Base-by-base conservation (phyloP, 2,113 vertebrate species). In the Okapia johnstoni region DNA sequence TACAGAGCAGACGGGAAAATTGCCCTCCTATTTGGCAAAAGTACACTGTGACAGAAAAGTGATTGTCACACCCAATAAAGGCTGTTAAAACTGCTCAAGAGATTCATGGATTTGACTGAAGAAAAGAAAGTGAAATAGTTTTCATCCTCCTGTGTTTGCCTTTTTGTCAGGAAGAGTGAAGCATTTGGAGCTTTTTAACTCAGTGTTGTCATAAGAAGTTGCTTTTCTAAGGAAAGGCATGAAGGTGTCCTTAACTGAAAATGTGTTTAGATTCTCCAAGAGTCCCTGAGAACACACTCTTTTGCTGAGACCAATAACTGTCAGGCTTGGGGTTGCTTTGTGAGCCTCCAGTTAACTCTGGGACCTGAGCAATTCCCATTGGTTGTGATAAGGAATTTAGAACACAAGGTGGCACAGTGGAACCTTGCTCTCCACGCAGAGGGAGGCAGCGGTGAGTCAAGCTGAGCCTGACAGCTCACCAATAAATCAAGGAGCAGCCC, bases 401-500 rank as follows among this genome's bases (percentile, higher is more conserved):
- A 98, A 99, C 99, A 98, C 99, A 98, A 98, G 99, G 98, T 98
- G 99, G 99, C 99, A 98, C 97, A 98, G 98, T 88, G 57, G 98
- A 98, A 98, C 98, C 97, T 98, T 93, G 91, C 95, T 94, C 96
- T 87, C 21, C 40, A 33, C 54, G 15, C 66, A 16, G 80, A 98
- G 96, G 9, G 97, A 98, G 96, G 96, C 96, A 11, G 55, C 48
- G 23, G 21, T 1, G 63, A 66, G 28, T 11, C 5, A 17, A 84
- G 90, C 88, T 2, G 5, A 83, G 40, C 12, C 81, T 54, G 55
- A 84, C 87, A 26, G 84, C 88, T 85, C 50, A 23, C 84, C 81
- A 76, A 0, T 93, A 93, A 87, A 93, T 95, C 97, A 55, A 11
- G 83, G 55, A 61, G 28, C 90, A 19, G 88, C 93, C 84, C 76